Evolutionary conservation across 2,888 invertebrate species (phyloP).

Genomic region (Rhimphoctona megacephalus): DNA sequence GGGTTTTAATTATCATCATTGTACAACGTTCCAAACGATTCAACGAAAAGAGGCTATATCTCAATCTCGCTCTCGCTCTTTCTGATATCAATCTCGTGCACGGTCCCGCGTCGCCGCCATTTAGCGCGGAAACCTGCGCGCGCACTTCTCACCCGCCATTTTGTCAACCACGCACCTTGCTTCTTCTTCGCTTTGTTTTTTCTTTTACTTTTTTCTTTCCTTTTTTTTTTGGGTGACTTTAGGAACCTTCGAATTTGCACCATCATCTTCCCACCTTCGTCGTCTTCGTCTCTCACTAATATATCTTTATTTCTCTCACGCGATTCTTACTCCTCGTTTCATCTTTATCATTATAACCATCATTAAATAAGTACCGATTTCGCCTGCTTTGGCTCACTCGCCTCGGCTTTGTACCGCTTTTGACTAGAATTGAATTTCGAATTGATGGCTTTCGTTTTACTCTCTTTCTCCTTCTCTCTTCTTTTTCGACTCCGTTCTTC

Average conservation of each 20-base stretch:
- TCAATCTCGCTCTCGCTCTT: constrained; percentile 81
- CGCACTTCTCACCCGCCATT: constrained; percentile 44
- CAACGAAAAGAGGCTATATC: constrained; percentile 84
- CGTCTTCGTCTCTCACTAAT: constrained; percentile 55
- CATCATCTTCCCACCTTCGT: constrained; percentile 14
- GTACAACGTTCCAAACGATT: constrained; percentile 73
- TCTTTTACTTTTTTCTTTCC: constrained; percentile 11
- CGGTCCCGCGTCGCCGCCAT: constrained; percentile 76
- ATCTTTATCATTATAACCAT: constrained; percentile 62
- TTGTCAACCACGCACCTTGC: constrained; percentile 35
- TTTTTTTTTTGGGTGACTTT: constrained; percentile 66
- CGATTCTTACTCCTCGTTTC: constrained; percentile 59
- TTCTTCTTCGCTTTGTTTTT: constrained; percentile 10
- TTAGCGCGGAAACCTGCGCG: constrained; percentile 45
- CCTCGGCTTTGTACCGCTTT: constrained; percentile 83
- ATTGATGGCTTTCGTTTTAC: constrained; percentile 70
- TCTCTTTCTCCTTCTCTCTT: constrained; percentile 30
- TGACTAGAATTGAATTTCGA: constrained; percentile 84
- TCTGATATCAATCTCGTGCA: constrained; percentile 73
- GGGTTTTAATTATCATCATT: constrained; percentile 20
- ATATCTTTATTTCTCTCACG: constrained; percentile 42
- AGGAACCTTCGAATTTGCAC: constrained; percentile 66
- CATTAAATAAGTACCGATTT: constrained; percentile 83
- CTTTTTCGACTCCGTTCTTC: neutral
- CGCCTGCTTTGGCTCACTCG: constrained; percentile 74